These are phyloP conservation scores for Cerastis rubricosa DNA, from an alignment of 2,888 invertebrate genomes.

Conservation along the genomic window DNA sequence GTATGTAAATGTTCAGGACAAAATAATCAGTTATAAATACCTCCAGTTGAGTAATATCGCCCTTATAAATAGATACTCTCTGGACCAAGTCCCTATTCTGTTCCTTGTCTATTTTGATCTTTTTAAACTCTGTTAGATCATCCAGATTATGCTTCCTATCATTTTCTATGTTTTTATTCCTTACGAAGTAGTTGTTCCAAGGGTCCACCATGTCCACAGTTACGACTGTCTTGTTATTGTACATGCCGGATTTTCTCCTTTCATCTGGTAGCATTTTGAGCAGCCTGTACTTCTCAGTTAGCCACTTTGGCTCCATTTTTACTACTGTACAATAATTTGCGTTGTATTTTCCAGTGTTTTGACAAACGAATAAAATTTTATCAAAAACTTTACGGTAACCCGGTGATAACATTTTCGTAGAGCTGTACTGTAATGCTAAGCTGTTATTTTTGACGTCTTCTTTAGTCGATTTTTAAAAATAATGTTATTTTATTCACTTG, in stretches of 20 bases:
- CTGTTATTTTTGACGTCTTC: slow-evolving; percentile 9
- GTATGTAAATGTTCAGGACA: not conserved
- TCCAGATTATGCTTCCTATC: slow-evolving; percentile 81
- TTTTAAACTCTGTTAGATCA: slow-evolving; percentile 80
- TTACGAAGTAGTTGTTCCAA: slow-evolving; percentile 89
- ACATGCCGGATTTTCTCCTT: slow-evolving; percentile 83
- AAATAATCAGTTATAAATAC: slow-evolving; percentile 71
- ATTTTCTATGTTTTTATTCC: slow-evolving; percentile 78
- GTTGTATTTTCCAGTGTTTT: slow-evolving; percentile 39
- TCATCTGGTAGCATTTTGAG: slow-evolving; percentile 88
- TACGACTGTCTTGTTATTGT: slow-evolving; percentile 84
- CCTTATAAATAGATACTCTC: slow-evolving; percentile 93
- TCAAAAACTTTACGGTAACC: slow-evolving; percentile 53
- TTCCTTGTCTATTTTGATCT: slow-evolving; percentile 76
- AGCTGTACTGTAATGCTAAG: slow-evolving; percentile 18
- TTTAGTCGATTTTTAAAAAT: slow-evolving; percentile 38
- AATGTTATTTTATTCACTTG: not conserved
- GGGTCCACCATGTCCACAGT: slow-evolving; percentile 87
- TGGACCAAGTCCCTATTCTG: slow-evolving; percentile 87
- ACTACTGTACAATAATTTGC: slow-evolving; percentile 68
- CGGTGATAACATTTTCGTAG: slow-evolving; percentile 67
- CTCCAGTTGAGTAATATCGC: slow-evolving; percentile 96
- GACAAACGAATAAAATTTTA: slow-evolving; percentile 58
- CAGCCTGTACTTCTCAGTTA: slow-evolving; percentile 88
- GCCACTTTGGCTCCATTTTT: slow-evolving; percentile 87